Evolutionary conservation across 2,888 invertebrate species (phyloP).

Genomic region (Drosophila birchii): DNA sequence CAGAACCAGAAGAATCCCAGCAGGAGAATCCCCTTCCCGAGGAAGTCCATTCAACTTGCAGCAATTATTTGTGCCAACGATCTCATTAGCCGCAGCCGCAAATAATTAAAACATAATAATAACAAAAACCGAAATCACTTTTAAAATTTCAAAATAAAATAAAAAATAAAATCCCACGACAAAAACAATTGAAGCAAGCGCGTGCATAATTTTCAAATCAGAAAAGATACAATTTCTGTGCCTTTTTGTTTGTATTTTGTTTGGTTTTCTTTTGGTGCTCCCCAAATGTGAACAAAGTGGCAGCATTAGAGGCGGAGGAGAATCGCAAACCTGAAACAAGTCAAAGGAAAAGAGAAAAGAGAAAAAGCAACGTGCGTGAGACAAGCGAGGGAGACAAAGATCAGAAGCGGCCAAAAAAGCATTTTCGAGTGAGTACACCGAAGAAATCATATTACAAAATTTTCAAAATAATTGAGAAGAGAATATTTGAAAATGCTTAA

Average conservation of each 20-base stretch:
- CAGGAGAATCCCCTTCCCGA: not conserved
- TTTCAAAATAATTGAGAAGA: not conserved
- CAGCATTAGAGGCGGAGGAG: slow-evolving; percentile 14
- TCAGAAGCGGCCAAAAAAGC: slow-evolving; percentile 9
- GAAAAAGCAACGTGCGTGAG: slow-evolving; percentile 3
- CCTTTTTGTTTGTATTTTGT: slow-evolving; percentile 51
- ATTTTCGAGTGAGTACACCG: slow-evolving; percentile 35
- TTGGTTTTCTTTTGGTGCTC: slow-evolving; percentile 37
- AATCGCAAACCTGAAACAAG: slow-evolving; percentile 19
- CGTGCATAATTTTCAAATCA: slow-evolving; percentile 49
- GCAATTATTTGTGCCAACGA: slow-evolving; percentile 49
- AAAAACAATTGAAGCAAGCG: slow-evolving; percentile 52
- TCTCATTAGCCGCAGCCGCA: slow-evolving; percentile 36
- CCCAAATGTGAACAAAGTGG: slow-evolving; percentile 24
- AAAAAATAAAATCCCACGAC: slow-evolving; percentile 8
- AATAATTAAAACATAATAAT: slow-evolving; percentile 29
- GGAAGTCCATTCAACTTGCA: slow-evolving; percentile 68
- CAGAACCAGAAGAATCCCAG: not conserved
- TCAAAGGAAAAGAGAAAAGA: not conserved
- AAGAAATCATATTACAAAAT: not conserved
- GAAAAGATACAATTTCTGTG: slow-evolving; percentile 43
- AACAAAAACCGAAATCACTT: slow-evolving; percentile 19
- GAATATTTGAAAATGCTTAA: not conserved
- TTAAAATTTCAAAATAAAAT: slow-evolving; percentile 6
- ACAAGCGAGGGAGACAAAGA: not conserved